Conservation (phyloP, 2,113 vertebrate genomes). For the Sterna hirundo region DNA sequence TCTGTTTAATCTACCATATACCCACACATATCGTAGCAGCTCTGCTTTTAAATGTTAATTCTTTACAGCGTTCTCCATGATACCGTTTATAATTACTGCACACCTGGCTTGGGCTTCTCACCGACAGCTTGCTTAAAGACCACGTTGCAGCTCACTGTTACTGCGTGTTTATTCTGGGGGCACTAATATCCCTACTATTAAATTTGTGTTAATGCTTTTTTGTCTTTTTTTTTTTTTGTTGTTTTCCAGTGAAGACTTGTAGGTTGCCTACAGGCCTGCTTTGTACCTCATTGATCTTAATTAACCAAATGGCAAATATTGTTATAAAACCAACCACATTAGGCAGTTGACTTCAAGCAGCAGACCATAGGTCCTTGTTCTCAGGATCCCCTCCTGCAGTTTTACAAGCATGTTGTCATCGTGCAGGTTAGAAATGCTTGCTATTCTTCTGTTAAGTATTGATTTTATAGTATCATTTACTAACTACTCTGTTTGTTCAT, state of each 20-base stretch:
- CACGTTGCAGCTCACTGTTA: neutral
- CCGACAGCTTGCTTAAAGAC: neutral
- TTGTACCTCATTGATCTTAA: neutral
- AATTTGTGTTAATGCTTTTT: neutral
- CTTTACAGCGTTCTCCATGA: neutral
- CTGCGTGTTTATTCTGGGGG: neutral
- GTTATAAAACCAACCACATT: neutral
- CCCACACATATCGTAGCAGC: neutral
- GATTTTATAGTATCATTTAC: neutral
- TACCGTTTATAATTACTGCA: neutral
- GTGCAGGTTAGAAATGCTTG: neutral
- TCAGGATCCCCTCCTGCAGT: neutral
- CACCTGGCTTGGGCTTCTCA: neutral
- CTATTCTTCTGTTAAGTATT: neutral
- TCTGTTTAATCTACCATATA: conserved; percentile 5
- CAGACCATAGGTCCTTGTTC: neutral
- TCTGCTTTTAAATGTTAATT: neutral
- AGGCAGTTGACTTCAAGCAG: neutral
- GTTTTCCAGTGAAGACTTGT: neutral
- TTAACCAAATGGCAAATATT: neutral
- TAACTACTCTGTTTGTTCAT: conserved; percentile 16
- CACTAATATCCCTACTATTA: neutral
- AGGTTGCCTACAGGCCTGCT: neutral
- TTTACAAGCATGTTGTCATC: neutral
- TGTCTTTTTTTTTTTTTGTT: neutral